A percentile compares a stretch with the other conserved stretches of the same genome.
Evolutionary conservation across 2,797 vertebrate species (phyloP).

Genomic region (Babyrousa celebensis): DNA sequence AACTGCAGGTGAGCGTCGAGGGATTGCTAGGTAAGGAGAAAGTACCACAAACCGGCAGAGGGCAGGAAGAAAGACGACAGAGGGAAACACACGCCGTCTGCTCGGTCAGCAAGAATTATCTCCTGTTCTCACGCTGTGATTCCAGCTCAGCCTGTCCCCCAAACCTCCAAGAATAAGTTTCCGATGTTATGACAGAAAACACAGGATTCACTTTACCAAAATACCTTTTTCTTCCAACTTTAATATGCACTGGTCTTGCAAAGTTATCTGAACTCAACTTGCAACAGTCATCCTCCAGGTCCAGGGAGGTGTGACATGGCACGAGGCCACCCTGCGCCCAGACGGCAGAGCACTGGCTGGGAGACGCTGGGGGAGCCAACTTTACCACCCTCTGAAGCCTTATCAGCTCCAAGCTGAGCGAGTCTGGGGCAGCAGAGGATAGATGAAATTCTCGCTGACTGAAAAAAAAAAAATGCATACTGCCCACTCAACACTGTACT

Average conservation of each 20-base stretch:
- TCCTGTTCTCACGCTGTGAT: background rate
- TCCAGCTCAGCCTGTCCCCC: constrained; percentile 27
- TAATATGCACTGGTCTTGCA: background rate
- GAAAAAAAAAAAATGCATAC: constrained; percentile 7
- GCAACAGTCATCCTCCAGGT: background rate
- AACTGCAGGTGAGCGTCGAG: constrained; percentile 29
- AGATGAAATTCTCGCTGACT: constrained; percentile 70
- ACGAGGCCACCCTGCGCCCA: background rate
- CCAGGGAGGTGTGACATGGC: background rate
- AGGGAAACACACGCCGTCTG: background rate
- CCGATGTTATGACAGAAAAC: constrained; percentile 57
- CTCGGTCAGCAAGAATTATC: constrained; percentile 22
- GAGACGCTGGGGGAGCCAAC: background rate
- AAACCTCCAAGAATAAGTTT: constrained; percentile 36
- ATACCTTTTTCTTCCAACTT: constrained; percentile 43
- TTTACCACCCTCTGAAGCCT: constrained; percentile 33
- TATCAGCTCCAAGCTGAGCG: constrained; percentile 48
- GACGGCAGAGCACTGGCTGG: background rate
- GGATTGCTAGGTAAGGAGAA: constrained; percentile 42
- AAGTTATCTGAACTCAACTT: constrained; percentile 28
- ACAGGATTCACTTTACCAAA: constrained; percentile 57
- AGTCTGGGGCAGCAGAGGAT: constrained; percentile 1
- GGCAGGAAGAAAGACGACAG: background rate
- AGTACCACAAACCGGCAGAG: constrained; percentile 2
- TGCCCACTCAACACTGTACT: constrained; percentile 79